phyloP scores from a whole-genome alignment of 2,113 vertebrate genomes.

The Drymodes brunneopygia region DNA sequence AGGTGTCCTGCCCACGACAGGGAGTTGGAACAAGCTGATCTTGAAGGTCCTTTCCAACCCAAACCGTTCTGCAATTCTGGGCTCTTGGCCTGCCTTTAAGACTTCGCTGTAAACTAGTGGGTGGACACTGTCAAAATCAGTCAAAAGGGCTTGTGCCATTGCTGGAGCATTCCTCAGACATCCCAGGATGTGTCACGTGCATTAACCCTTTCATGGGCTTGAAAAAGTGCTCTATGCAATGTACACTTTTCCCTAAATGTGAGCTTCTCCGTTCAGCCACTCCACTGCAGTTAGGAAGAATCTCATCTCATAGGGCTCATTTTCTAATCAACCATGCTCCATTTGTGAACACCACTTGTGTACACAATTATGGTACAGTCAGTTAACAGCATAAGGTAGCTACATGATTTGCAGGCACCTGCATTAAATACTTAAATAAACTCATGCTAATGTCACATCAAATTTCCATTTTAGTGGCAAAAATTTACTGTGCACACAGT shows the following conservation, averaged over 20 bases:
- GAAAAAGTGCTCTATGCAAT: background rate
- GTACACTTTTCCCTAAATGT: background rate
- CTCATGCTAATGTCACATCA: background rate
- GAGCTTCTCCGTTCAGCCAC: background rate
- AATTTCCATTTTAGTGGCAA: background rate
- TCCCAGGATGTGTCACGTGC: background rate
- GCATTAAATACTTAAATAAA: constrained; percentile 30
- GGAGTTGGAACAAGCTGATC: background rate
- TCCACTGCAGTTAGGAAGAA: background rate
- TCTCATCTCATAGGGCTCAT: background rate
- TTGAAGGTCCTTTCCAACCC: background rate
- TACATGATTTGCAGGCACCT: background rate
- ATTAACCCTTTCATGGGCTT: background rate
- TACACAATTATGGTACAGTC: constrained; percentile 13
- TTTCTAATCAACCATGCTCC: constrained; percentile 29
- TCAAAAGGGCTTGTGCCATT: background rate
- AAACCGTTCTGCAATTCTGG: background rate
- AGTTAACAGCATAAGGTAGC: background rate
- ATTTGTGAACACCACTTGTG: constrained; percentile 22
- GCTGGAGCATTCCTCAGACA: background rate
- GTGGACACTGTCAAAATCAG: background rate
- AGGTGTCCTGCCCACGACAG: background rate
- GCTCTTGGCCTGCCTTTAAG: background rate
- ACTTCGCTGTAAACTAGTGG: background rate
- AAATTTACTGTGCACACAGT: background rate